Evolutionary conservation across 2,888 invertebrate genomes (phyloP).

Genomic region (Anagyrus pseudococci): DNA sequence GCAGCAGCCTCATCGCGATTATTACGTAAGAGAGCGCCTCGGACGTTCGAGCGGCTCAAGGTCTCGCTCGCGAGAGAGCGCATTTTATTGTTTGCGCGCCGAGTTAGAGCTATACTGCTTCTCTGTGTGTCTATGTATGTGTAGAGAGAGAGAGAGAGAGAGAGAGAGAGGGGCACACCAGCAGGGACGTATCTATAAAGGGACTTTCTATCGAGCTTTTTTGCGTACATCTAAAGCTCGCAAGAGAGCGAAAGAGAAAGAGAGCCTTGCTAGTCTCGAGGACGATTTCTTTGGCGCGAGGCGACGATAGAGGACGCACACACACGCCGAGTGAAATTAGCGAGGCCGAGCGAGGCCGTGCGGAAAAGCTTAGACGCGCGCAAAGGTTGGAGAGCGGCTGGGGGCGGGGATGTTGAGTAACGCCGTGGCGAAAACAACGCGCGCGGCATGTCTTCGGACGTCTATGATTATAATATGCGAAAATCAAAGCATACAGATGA

Average conservation of each 20-base stretch:
- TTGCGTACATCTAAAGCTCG: neutral
- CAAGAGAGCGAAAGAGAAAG: neutral
- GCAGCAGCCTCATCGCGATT: constrained; percentile 26
- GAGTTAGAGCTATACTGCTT: constrained; percentile 20
- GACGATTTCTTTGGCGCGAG: neutral
- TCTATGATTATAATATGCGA: no score
- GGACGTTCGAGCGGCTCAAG: constrained; percentile 28
- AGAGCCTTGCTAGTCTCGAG: neutral
- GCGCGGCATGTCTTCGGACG: no score
- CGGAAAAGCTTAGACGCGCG: no score
- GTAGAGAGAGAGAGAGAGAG: no score
- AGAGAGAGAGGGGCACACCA: no score
- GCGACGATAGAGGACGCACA: neutral
- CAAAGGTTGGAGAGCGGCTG: no score
- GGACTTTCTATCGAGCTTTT: constrained; percentile 12
- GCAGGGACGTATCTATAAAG: constrained; percentile 37
- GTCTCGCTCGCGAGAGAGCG: constrained; percentile 26
- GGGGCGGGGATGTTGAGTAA: no score
- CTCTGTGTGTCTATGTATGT: neutral
- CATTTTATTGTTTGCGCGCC: constrained; percentile 36
- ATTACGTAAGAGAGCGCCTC: constrained; percentile 29
- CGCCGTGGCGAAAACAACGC: no score
- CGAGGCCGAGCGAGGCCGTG: no score
- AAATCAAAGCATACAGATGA: no score
- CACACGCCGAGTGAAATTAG: neutral